These are phyloP conservation scores for Morone chrysops DNA, from an alignment of 2,113 vertebrate species.

Conservation along the genomic window DNA sequence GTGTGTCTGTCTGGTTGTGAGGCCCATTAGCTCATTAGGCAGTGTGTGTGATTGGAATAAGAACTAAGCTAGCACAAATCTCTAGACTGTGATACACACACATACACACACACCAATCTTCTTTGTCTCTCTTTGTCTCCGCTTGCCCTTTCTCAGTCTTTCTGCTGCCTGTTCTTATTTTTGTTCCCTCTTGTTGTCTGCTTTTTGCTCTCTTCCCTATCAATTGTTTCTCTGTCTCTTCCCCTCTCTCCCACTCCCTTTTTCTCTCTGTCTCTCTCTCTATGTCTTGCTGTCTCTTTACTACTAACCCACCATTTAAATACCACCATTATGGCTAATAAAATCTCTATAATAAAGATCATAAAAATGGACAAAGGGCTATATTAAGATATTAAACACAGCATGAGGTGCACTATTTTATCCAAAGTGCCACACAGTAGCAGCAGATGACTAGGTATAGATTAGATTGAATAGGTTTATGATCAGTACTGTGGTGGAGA, in stretches of 20 bases:
- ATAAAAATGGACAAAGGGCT: constrained; percentile 54
- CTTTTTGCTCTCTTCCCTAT: constrained; percentile 18
- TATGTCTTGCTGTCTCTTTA: constrained; percentile 15
- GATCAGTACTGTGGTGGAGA: neutral
- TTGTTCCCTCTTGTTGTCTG: constrained; percentile 29
- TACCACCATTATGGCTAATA: constrained; percentile 34
- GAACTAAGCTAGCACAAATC: constrained; percentile 71
- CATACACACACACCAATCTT: constrained; percentile 50
- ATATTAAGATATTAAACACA: constrained; percentile 46
- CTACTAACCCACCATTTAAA: constrained; percentile 34
- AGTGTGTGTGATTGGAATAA: constrained; percentile 80
- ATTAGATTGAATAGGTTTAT: constrained; percentile 1
- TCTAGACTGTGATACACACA: constrained; percentile 61
- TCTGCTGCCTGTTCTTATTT: constrained; percentile 44
- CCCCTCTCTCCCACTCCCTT: constrained; percentile 4
- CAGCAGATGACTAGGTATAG: constrained; percentile 5
- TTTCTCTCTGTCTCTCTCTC: neutral
- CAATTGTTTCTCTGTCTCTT: constrained; percentile 1
- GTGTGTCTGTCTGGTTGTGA: constrained; percentile 77
- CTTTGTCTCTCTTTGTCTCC: constrained; percentile 56
- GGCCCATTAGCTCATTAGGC: constrained; percentile 80
- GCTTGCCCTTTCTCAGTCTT: constrained; percentile 67
- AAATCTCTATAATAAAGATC: constrained; percentile 39
- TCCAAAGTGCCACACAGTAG: constrained; percentile 15
- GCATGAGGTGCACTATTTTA: constrained; percentile 32